Evolutionary conservation across 2,797 vertebrate genomes (phyloP).

Genomic region (Atherinosoma microstoma): DNA sequence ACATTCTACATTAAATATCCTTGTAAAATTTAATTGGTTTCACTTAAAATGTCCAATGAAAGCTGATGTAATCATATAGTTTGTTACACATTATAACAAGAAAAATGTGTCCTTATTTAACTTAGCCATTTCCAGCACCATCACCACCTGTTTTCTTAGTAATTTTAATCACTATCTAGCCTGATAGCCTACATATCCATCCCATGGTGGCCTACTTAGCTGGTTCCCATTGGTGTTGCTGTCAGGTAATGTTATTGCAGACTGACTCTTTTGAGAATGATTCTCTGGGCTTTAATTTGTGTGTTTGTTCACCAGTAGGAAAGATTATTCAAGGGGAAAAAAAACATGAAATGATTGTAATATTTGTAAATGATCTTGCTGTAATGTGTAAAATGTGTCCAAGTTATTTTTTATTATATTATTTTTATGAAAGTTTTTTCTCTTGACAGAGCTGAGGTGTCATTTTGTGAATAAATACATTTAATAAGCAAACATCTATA

Average conservation of each 20-base stretch:
- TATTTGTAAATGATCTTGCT: conserved; percentile 89
- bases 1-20: conserved; percentile 66
- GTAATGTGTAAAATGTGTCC: conserved; percentile 89
- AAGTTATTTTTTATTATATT: conserved; percentile 91
- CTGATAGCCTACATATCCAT: conserved; percentile 71
- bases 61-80: conserved; percentile 60
- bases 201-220: conserved; percentile 67
- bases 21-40: conserved; percentile 64
- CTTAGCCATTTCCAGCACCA: conserved; percentile 69
- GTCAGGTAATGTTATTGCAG: conserved; percentile 74
- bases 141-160: conserved; percentile 77
- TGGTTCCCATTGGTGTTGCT: conserved; percentile 68
- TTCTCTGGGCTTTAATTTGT: conserved; percentile 85
- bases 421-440: conserved; percentile 89
- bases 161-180: conserved; percentile 73
- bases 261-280: conserved; percentile 80
- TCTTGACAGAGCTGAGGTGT: conserved; percentile 87
- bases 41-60: conserved; percentile 61
- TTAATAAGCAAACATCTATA: conserved; percentile 89
- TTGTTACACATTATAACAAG: conserved; percentile 66
- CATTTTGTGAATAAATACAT: conserved; percentile 90
- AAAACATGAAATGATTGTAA: conserved; percentile 88
- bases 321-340: conserved; percentile 79
- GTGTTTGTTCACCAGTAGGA: conserved; percentile 83
- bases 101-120: conserved; percentile 72